Base-by-base conservation (phyloP, 1,140 invertebrate species). In the Lanistes nyassanus region DNA sequence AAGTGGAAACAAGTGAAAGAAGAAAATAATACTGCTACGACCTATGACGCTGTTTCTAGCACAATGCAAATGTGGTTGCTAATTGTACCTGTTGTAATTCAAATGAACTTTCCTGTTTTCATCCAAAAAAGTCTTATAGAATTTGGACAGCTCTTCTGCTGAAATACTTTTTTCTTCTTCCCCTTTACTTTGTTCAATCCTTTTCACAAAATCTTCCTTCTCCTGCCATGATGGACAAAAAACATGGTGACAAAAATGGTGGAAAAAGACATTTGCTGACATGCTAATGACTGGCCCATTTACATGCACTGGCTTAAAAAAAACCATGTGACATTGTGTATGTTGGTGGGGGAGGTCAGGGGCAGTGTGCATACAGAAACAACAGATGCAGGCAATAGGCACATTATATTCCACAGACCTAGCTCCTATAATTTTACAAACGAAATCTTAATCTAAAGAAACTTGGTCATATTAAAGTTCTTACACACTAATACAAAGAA, bases 131-230 rank as follows among this genome's bases (percentile, higher is more conserved):
- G 91, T 83, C 90, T 94, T 95, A 83, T 96, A 96, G 89, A 96
- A 96, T 31, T 93, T 91, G 81, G 94, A 95, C 93, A 96, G 94
- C 88, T 95, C 93, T 88, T 96, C 94, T 1, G 94, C 92, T 29
- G 92, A 92, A 7, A 94, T 79, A 34, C 91, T 80, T 56, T 64
- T n/a, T 51, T 47, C 56, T 3, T 64, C 60, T 4, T 71, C 76
- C 37, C 74, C 77, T 53, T 26, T 86, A 13, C 29, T 78, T 88
- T 91, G 65, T 53, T 72, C 47, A 47, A 36, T 76, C 37, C 73
- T 75, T 39, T 76, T 77, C 21, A 83, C 74, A 65, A 78, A 85
- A 23, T 76, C 55, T 66, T 83, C 75, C 56, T 88, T 86, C 90
- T 86, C 80, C 79, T 84, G 70, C 31, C n/a, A 53, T 19, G 51